These are phyloP conservation scores for Pogonocichla stellata DNA, from an alignment of 2,113 vertebrate genomes.

Conservation along the genomic window DNA sequence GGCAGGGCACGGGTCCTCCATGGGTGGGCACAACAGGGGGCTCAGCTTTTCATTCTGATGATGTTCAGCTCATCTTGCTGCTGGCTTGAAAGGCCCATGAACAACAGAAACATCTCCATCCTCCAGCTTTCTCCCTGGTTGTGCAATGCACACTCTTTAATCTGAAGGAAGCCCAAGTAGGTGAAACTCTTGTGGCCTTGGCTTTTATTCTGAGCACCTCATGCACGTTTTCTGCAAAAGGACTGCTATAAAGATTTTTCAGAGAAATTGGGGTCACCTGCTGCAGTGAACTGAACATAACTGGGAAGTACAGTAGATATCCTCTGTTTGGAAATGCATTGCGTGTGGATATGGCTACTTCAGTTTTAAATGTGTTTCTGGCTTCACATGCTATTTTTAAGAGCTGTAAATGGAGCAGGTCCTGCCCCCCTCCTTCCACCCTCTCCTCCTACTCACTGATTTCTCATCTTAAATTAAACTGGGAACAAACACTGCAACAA, in stretches of 20 bases:
- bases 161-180: constrained; percentile 11
- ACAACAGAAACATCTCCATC: not conserved
- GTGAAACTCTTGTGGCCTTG: not conserved
- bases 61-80: not conserved
- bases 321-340: constrained; percentile 44
- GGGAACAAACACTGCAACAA: constrained; percentile 35
- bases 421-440: not conserved
- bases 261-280: constrained; percentile 42
- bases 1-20: not conserved
- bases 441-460: not conserved
- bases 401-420: constrained; percentile 35
- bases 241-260: constrained; percentile 52
- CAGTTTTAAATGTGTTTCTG: constrained; percentile 23
- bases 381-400: constrained; percentile 38
- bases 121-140: not conserved
- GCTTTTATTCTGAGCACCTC: constrained; percentile 8
- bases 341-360: constrained; percentile 2
- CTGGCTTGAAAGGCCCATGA: not conserved
- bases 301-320: constrained; percentile 45
- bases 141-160: not conserved
- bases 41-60: not conserved
- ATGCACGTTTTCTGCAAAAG: constrained; percentile 46
- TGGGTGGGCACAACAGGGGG: not conserved
- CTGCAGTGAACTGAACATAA: constrained; percentile 51
- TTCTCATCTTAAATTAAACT: constrained; percentile 53